Evolutionary conservation across 1,140 invertebrate genomes (phyloP).

Genomic region (Cyphomyrmex costatus): DNA sequence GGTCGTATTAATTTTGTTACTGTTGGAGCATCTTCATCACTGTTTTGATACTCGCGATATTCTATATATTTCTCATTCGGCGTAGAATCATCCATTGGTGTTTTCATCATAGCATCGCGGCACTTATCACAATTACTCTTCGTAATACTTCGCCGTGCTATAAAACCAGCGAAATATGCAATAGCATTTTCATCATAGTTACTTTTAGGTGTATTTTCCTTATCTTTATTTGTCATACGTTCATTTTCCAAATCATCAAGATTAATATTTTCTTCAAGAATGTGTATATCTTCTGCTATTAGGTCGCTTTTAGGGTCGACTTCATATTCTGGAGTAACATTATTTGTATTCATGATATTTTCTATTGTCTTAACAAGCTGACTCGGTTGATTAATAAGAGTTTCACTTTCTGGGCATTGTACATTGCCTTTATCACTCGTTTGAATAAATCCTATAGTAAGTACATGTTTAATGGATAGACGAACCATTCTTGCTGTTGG

Average conservation of each 20-base stretch:
- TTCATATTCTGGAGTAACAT: background rate
- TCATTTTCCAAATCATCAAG: background rate
- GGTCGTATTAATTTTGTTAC: too few species aligned
- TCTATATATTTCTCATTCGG: too few species aligned
- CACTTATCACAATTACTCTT: too few species aligned
- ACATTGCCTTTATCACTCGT: background rate
- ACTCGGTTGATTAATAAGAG: background rate
- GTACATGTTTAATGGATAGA: background rate
- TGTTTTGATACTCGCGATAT: too few species aligned
- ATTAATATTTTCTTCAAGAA: slow-evolving; percentile 9
- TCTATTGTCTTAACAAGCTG: background rate
- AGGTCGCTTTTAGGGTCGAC: background rate
- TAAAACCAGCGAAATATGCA: too few species aligned
- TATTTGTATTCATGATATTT: background rate
- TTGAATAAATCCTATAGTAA: background rate
- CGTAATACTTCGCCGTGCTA: too few species aligned
- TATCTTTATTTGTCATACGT: too few species aligned
- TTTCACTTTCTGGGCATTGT: background rate
- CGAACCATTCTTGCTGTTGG: slow-evolving; percentile 6
- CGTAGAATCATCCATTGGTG: too few species aligned
- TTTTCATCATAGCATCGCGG: too few species aligned
- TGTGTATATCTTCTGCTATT: background rate
- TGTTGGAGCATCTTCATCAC: too few species aligned
- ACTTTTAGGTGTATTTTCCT: too few species aligned
- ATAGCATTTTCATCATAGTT: too few species aligned